Evolutionary conservation across 2,113 vertebrate species (phyloP).

Genomic region (Catharus fuscescens): DNA sequence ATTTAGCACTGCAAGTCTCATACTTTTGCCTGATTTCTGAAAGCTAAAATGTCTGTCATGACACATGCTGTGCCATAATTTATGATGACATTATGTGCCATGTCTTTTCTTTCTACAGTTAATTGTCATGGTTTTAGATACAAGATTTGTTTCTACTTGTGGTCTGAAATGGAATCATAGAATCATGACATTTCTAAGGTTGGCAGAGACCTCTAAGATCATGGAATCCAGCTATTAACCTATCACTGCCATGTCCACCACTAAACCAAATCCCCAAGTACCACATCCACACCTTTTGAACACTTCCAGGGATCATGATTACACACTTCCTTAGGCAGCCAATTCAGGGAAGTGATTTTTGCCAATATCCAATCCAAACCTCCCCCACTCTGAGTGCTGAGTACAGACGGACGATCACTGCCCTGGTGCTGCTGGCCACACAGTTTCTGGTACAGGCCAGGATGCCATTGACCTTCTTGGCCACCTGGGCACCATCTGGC

Average conservation of each 20-base stretch:
- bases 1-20: not conserved
- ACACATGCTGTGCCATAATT: slow-evolving; percentile 36
- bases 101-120: not conserved
- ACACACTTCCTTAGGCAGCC: not conserved
- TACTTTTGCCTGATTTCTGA: not conserved
- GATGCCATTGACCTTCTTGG: not conserved
- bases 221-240: not conserved
- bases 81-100: slow-evolving; percentile 70
- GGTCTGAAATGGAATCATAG: not conserved
- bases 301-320: not conserved
- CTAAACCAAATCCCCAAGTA: not conserved
- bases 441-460: not conserved
- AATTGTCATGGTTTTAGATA: slow-evolving; percentile 70
- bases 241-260: not conserved
- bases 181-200: not conserved
- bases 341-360: not conserved
- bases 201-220: not conserved
- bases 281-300: not conserved
- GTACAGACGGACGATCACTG: rapidly evolving
- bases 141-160: slow-evolving; percentile 23
- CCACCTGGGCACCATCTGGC: not conserved
- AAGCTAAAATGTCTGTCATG: not conserved
- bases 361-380: not conserved
- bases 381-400: not conserved
- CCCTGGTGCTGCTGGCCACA: not conserved